Percentiles rank a stretch among this genome's conserved stretches.
Evolutionary conservation across 2,797 vertebrate species (phyloP).

Genomic region (Mergus octosetaceus): DNA sequence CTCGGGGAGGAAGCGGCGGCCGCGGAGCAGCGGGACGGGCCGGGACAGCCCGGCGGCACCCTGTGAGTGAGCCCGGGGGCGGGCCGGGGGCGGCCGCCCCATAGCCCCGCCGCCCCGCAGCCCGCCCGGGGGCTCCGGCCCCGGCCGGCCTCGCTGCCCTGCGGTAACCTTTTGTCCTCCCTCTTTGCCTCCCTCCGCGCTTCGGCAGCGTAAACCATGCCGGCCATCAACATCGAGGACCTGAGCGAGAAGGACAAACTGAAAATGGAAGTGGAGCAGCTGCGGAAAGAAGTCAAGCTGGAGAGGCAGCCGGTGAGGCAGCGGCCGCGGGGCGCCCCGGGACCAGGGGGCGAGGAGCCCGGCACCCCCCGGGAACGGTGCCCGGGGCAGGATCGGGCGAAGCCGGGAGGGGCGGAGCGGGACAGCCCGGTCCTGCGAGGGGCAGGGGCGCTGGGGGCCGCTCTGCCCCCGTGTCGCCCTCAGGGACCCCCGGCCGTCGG

Average conservation of each 20-base stretch:
- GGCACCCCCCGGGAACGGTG: background rate
- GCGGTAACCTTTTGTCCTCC: background rate
- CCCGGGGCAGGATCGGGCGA: background rate
- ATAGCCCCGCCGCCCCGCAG: background rate
- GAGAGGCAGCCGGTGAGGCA: constrained; percentile 89
- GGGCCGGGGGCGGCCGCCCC: constrained; percentile 35
- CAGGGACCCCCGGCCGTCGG: background rate
- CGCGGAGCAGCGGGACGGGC: background rate
- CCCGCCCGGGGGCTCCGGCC: background rate
- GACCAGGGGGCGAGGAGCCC: background rate
- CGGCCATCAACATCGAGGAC: constrained; percentile 85
- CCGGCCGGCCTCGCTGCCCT: background rate
- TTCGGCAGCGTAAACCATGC: constrained; percentile 80
- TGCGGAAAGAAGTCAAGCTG: constrained; percentile 89
- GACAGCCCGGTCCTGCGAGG: too few relatives aligned
- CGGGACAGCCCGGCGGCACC: background rate
- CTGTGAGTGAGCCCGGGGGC: constrained; percentile 23
- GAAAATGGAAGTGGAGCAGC: constrained; percentile 92
- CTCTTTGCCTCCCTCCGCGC: background rate
- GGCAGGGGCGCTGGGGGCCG: too few relatives aligned
- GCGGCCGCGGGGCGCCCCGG: background rate
- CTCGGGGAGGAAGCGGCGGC: background rate
- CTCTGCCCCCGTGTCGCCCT: too few relatives aligned
- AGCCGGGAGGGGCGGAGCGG: background rate
- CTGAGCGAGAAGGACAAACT: constrained; percentile 93